Base-by-base conservation (phyloP, 2,797 vertebrate genomes). In the Intellagama lesueurii region DNA sequence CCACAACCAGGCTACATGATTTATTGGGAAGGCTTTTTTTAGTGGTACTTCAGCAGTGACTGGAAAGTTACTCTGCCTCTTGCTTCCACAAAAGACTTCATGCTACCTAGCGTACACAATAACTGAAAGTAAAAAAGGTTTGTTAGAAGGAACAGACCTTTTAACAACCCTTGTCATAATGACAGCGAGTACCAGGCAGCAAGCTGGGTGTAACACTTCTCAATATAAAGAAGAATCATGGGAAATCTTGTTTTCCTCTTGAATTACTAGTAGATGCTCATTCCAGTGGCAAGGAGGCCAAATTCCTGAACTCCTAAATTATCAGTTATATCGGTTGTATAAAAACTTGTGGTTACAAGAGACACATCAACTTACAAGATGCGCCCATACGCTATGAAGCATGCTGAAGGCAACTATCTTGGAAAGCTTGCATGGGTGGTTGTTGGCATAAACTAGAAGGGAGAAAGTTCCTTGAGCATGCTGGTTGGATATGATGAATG, bases 271-370 rank as follows among this genome's bases (percentile, higher is more conserved):
- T 84, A 77, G 52, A 94, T 89, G 87, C 77, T 87, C 87, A 90
- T 89, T 95, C 89, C 75, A 86, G 47, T 84, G 93, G 94, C 94
- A 93, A 91, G 90, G 86, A 85, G 87, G 92, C 93, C 94, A 95
- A 75, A 82, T 40, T 85, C 83, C 68, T n/a, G 85, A 90, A 91
- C 92, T 91, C 89, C 91, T 89, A 90, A 94, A 93, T 94, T 88
- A 89, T 72, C 87, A 82, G 32, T 19, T 83, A 35, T 88, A 89
- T 72, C 87, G 80, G 32, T 19, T 83, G 40, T 88, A 92, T 90
- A 90, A 95, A 95, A 91, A 91, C 90, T 92, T 94, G 83, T 73
- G 88, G 89, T 86, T 87, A 92, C 88, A 19, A 8, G 73, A 92
- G 26, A 81, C 7, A 81, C 1, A 91, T 30, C 14, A 85, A 87